These are phyloP conservation scores for Scalopus aquaticus DNA, from an alignment of 2,113 vertebrate genomes.

Conservation along the genomic window DNA sequence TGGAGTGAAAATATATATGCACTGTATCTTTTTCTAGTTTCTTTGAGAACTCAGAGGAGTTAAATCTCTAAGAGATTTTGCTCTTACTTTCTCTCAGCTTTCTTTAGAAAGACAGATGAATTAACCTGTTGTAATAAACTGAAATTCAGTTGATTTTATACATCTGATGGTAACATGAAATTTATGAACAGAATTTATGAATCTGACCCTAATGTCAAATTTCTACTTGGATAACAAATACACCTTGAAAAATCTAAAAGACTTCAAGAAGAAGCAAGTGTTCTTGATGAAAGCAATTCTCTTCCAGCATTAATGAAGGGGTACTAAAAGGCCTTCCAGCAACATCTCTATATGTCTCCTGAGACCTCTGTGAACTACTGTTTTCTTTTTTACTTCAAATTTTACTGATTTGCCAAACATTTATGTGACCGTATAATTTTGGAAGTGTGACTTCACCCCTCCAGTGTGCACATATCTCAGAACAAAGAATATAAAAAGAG, in stretches of 20 bases:
- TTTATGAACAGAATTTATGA: background rate
- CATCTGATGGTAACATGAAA: background rate
- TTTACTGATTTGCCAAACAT: too few relatives aligned
- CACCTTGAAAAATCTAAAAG: background rate
- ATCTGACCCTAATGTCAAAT: background rate
- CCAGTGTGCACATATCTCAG: too few relatives aligned
- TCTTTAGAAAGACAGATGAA: background rate
- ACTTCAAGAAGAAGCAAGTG: background rate
- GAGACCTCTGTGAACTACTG: background rate
- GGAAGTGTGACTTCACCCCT: too few relatives aligned
- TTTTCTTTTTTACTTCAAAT: background rate
- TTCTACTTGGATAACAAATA: background rate
- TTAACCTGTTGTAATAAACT: background rate
- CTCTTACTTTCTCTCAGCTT: background rate
- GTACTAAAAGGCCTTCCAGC: background rate
- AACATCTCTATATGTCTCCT: fast-evolving
- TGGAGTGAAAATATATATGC: background rate
- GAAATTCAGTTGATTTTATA: background rate
- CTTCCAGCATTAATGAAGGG: background rate
- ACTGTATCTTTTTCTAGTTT: background rate
- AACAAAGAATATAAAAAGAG: too few relatives aligned
- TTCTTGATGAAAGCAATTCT: background rate
- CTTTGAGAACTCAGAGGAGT: background rate
- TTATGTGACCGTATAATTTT: background rate
- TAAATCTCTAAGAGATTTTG: background rate